Conservation (phyloP, 2,888 invertebrate genomes). For the Amiota minor region DNA sequence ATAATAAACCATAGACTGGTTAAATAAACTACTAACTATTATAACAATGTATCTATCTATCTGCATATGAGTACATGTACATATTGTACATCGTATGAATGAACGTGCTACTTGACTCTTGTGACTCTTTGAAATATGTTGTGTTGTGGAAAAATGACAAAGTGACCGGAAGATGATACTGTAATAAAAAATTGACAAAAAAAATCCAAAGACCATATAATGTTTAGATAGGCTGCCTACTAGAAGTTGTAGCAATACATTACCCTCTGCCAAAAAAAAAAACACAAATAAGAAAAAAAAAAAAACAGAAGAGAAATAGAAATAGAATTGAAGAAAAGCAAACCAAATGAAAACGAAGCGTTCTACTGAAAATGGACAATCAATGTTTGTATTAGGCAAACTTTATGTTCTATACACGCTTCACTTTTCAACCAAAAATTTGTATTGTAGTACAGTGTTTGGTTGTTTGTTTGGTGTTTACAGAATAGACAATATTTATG, state of each 20-base stretch:
- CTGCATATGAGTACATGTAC: too few relatives aligned
- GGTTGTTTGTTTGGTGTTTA: slow-evolving; percentile 56
- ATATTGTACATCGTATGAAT: slow-evolving; percentile 21
- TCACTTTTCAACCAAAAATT: slow-evolving; percentile 1
- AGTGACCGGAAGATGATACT: slow-evolving; percentile 70
- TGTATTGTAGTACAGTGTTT: slow-evolving; percentile 25
- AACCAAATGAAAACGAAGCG: background rate
- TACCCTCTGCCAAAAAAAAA: background rate
- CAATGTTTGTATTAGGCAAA: slow-evolving; percentile 1
- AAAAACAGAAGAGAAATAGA: background rate
- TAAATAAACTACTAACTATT: background rate
- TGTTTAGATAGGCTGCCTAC: slow-evolving; percentile 50
- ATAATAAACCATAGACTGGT: too few relatives aligned
- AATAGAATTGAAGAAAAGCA: background rate
- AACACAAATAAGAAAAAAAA: too few relatives aligned
- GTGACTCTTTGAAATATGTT: slow-evolving; percentile 65
- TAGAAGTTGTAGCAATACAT: slow-evolving; percentile 39
- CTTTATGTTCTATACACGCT: slow-evolving; percentile 10
- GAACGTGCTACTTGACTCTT: slow-evolving; percentile 60
- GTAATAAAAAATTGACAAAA: slow-evolving; percentile 55
- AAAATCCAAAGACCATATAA: slow-evolving; percentile 33
- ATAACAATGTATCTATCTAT: too few relatives aligned
- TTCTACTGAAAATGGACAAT: slow-evolving; percentile 8
- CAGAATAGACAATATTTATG: slow-evolving; percentile 65
- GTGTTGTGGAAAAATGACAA: slow-evolving; percentile 68